These are phyloP conservation scores for Myotis daubentonii DNA, from an alignment of 2,797 vertebrate species.

Conservation along the genomic window DNA sequence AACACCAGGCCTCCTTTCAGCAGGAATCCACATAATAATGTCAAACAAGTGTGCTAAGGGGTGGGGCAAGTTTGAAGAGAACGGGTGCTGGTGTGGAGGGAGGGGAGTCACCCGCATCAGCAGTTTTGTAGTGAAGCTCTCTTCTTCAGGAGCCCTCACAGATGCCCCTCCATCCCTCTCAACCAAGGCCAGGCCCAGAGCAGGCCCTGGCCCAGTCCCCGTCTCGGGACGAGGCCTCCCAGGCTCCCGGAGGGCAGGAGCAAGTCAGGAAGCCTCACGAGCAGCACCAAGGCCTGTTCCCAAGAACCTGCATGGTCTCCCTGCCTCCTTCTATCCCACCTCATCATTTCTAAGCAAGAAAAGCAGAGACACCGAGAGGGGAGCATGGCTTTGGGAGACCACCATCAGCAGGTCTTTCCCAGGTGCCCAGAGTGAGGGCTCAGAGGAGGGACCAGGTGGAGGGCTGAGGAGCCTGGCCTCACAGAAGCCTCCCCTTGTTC, in stretches of 20 bases:
- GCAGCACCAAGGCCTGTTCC: not conserved
- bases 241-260: not conserved
- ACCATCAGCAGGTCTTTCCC: not conserved
- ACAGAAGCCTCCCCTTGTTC: not conserved
- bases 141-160: not conserved
- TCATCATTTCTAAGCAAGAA: not conserved
- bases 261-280: not conserved
- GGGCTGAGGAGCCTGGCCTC: not conserved
- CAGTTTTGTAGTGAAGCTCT: not conserved
- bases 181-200: not conserved
- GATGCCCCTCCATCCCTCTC: not conserved
- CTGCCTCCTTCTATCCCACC: not conserved
- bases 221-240: not conserved
- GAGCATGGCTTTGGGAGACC: not conserved
- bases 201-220: not conserved
- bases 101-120: not conserved
- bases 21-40: not conserved
- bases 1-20: not conserved
- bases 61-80: not conserved
- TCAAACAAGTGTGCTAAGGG: not conserved
- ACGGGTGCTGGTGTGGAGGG: not conserved
- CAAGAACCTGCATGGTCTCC: not conserved
- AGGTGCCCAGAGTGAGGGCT: not conserved
- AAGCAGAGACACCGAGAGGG: not conserved
- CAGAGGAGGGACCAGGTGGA: not conserved